phyloP scores from a whole-genome alignment of 2,888 invertebrate genomes.

The Thecophora atra region DNA sequence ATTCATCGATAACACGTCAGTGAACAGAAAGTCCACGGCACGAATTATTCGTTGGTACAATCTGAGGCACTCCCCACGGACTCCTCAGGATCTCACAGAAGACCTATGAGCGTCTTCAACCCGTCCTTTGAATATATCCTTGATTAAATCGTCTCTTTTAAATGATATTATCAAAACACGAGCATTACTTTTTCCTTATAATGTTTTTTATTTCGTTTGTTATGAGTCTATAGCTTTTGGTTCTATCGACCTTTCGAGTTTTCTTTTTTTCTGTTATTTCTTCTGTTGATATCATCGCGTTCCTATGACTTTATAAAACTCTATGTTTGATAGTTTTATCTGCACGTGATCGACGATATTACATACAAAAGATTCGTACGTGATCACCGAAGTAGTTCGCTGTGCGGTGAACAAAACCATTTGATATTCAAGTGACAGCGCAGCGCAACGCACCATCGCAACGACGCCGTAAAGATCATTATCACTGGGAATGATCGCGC shows the following conservation, averaged over 20 bases:
- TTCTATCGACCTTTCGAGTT: not conserved
- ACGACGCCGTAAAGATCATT: conserved; percentile 37
- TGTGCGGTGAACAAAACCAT: conserved; percentile 51
- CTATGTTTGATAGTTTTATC: conserved; percentile 13
- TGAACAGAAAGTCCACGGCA: no score
- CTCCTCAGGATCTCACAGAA: no score
- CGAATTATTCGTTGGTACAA: no score
- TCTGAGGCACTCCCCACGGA: no score
- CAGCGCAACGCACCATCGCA: conserved; percentile 41
- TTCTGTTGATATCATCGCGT: not conserved
- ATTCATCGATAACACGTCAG: no score
- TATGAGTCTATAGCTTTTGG: not conserved
- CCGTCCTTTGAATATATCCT: no score
- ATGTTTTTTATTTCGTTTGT: conserved; percentile 1
- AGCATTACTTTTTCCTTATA: no score
- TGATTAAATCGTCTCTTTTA: no score
- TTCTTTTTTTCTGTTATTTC: not conserved
- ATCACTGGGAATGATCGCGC: conserved; percentile 17
- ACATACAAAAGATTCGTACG: conserved; percentile 22
- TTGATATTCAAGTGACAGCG: conserved; percentile 61
- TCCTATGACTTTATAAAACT: not conserved
- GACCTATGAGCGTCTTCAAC: no score
- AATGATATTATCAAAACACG: no score
- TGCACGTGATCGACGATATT: conserved; percentile 11
- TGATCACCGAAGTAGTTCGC: conserved; percentile 14